These are phyloP conservation scores for Pithys albifrons DNA, from an alignment of 2,113 vertebrate genomes.

Conservation along the genomic window DNA sequence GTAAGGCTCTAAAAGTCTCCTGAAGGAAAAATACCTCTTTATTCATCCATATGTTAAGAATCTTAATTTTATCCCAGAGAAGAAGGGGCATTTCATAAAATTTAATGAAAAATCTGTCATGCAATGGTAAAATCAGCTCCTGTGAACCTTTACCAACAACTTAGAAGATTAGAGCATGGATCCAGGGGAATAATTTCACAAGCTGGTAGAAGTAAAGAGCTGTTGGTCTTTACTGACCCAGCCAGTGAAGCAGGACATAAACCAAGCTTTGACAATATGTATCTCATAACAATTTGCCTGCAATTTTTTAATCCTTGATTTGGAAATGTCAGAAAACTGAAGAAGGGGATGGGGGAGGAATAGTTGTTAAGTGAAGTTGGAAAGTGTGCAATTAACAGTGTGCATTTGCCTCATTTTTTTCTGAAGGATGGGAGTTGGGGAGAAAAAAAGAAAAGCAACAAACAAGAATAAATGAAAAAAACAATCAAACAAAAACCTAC, in stretches of 20 bases:
- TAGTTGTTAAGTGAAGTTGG: background rate
- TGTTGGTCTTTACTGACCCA: background rate
- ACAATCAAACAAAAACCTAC: background rate
- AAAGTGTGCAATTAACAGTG: background rate
- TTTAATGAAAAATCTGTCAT: background rate
- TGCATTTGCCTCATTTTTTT: background rate
- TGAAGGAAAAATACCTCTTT: background rate
- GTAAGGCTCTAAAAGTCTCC: background rate
- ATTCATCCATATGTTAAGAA: background rate
- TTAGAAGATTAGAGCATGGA: background rate
- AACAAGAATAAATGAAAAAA: background rate
- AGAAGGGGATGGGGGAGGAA: accelerated
- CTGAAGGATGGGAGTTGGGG: background rate
- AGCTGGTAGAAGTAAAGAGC: background rate
- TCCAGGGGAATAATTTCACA: background rate
- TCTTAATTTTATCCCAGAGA: background rate
- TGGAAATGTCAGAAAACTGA: background rate
- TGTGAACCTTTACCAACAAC: background rate
- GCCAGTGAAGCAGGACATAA: background rate
- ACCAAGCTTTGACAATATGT: background rate
- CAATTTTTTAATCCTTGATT: background rate
- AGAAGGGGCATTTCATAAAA: background rate
- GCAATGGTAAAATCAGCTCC: background rate
- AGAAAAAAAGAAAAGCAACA: background rate
- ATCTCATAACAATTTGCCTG: background rate